A percentile compares a stretch with the other conserved stretches of the same genome.
phyloP scores from a whole-genome alignment of 2,113 vertebrate species.

The Tretioscincus oriximinensis region DNA sequence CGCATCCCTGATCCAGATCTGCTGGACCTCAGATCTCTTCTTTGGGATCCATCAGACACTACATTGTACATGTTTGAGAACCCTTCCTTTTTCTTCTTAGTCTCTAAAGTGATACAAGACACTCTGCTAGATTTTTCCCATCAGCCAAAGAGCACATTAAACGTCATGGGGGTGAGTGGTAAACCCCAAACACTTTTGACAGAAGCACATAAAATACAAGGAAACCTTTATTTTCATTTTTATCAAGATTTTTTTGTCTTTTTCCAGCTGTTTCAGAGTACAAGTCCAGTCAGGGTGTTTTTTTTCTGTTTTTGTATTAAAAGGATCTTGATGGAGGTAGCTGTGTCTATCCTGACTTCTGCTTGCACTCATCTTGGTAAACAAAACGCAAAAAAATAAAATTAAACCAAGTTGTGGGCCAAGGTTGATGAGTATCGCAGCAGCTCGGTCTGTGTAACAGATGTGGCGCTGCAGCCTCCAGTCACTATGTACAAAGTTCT shows the following conservation, averaged over 20 bases:
- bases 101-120: too few species aligned
- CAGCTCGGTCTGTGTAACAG: conserved; percentile 76
- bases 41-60: too few species aligned
- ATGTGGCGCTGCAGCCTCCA: conserved; percentile 71
- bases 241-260: conserved; percentile 71
- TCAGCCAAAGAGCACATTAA: background rate
- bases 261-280: conserved; percentile 69
- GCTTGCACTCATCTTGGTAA: conserved; percentile 70
- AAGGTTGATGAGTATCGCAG: conserved; percentile 65
- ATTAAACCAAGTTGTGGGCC: conserved; percentile 65
- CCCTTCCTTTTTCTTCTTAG: too few species aligned
- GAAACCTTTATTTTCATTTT: conserved; percentile 79
- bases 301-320: conserved; percentile 74
- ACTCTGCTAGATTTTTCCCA: too few species aligned
- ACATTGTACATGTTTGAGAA: too few species aligned
- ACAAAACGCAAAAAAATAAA: conserved; percentile 76
- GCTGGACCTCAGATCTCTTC: too few species aligned
- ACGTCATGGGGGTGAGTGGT: background rate
- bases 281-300: conserved; percentile 72
- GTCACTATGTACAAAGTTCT: conserved; percentile 71
- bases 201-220: conserved; percentile 76
- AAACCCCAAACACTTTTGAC: conserved; percentile 13
- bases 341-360: conserved; percentile 79
- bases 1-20: too few species aligned
- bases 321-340: conserved; percentile 86